Conservation (phyloP, 2,888 invertebrate species). For the Ceraclea dissimilis region DNA sequence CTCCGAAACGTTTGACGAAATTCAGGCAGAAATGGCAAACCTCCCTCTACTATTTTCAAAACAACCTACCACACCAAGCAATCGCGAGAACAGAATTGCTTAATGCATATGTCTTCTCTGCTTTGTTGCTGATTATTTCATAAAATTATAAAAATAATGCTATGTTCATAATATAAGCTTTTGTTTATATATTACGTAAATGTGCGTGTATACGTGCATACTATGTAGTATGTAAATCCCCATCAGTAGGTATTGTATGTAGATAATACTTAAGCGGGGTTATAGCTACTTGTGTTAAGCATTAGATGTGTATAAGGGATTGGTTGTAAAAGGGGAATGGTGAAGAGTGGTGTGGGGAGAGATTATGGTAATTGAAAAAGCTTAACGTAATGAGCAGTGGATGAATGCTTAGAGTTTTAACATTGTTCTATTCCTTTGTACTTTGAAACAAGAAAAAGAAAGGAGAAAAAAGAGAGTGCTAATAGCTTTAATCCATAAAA, state of each 20-base stretch:
- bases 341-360: conserved; percentile 16
- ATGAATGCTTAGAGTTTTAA: conserved; percentile 24
- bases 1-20: too few relatives aligned
- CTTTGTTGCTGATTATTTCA: too few relatives aligned
- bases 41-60: too few relatives aligned
- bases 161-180: too few relatives aligned
- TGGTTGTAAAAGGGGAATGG: conserved; percentile 20
- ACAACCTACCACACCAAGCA: too few relatives aligned
- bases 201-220: neutral
- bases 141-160: too few relatives aligned
- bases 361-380: conserved; percentile 27
- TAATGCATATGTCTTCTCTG: too few relatives aligned
- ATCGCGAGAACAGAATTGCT: too few relatives aligned
- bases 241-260: conserved; percentile 9
- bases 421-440: conserved; percentile 14
- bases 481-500: conserved; percentile 16
- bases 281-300: conserved; percentile 12
- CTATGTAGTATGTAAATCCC: neutral
- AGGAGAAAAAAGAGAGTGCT: conserved; percentile 10
- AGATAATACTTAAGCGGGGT: conserved; percentile 15
- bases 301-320: conserved; percentile 18
- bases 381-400: conserved; percentile 25
- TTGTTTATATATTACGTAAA: neutral
- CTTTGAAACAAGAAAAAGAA: conserved; percentile 4
- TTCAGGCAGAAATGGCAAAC: too few relatives aligned